Evolutionary conservation across 2,888 invertebrate species (phyloP), one percentile per base, ranked within the genome.

Genomic region (Machimus rusticus): DNA sequence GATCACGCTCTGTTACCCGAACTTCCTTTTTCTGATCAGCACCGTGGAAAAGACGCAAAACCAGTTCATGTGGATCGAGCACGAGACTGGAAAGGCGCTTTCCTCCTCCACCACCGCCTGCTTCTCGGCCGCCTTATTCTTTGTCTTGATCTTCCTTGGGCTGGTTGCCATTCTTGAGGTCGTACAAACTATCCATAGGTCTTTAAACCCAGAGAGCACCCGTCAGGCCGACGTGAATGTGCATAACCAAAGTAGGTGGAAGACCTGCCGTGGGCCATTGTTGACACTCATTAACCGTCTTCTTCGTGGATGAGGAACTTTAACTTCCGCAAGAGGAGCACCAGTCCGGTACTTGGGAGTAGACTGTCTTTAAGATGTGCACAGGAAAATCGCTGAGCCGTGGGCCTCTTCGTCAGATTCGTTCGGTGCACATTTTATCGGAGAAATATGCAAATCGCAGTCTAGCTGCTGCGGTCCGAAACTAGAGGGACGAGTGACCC

Each of bases 21-120:
- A 90, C 90, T 90, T 90, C 90, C 90, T 89, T 90, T 89, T 90
- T 89, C 90, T 89, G 90, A 89, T 88, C 90, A 90, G 82, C 88
- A 89, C 89, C 88, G 90, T 89, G 89, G 89, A 89, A 89, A 90
- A 90, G 89, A 89, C 88, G 88, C 77, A 86, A 86, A 86, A 78
- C 86, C 78, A 86, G 78, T 86, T 86, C 78, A 86, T 78, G 86
- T 86, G 86, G 39, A 86, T 57, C 86, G 79, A 79, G 8, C 43
- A 66, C 78, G 55, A 85, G 85, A 85, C 57, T 39, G 43, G 39
- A 39, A 77, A 86, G 23, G 57, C 77, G 16, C 28, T 57, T 55
- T 55, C 57, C 55, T 77, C 78, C 39, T 74, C 23, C 39, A 12
- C 28, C 34, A 16, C 16, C 34, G 28, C n/a, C 43, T 19, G 9